phyloP scores from a whole-genome alignment of 1,140 invertebrate species.

The Brachionus angularis region DNA sequence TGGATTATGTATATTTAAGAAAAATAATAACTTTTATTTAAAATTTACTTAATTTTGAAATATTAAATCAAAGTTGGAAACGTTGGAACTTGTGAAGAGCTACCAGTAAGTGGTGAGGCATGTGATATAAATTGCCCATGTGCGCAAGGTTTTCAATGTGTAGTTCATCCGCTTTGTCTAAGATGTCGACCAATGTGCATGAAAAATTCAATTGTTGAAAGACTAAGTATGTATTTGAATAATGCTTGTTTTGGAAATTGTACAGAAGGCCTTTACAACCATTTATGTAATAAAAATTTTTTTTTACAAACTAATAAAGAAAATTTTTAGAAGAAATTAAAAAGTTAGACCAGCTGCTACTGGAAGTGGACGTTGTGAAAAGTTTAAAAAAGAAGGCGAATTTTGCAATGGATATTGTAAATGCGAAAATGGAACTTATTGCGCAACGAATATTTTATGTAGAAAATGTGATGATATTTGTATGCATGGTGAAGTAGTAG shows the following conservation, averaged over 20 bases:
- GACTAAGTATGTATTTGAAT: background rate
- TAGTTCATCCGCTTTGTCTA: slow-evolving; percentile 10
- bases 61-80: background rate
- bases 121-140: slow-evolving; percentile 35
- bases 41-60: background rate
- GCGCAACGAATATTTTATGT: slow-evolving; percentile 17
- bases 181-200: slow-evolving; percentile 14
- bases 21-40: background rate
- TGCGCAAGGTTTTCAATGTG: background rate
- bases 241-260: slow-evolving; percentile 8
- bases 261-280: slow-evolving; percentile 19
- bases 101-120: background rate
- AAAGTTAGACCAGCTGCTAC: too few species aligned
- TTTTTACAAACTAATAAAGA: too few species aligned
- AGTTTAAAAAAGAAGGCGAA: background rate
- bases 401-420: slow-evolving; percentile 4
- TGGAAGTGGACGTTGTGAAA: too few species aligned
- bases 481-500: slow-evolving; percentile 16
- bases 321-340: too few species aligned
- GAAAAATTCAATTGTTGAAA: background rate
- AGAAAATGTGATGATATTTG: slow-evolving; percentile 25
- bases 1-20: slow-evolving; percentile 13
- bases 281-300: background rate
- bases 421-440: background rate
- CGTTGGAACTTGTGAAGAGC: slow-evolving; percentile 11